phyloP scores from a whole-genome alignment of 2,888 invertebrate genomes.

The Metallyticus violacea region DNA sequence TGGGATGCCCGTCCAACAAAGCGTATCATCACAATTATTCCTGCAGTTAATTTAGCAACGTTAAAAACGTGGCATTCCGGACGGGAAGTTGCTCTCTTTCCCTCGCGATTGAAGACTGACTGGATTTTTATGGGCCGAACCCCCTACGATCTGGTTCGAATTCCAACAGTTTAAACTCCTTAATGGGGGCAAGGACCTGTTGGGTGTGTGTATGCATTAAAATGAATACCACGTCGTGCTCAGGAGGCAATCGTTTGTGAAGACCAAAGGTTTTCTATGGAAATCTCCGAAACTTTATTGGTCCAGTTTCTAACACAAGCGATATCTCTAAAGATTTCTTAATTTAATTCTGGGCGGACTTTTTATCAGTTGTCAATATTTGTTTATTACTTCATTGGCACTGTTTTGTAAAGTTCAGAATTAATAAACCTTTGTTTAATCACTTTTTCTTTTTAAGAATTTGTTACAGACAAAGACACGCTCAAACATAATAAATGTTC shows the following conservation, averaged over 20 bases:
- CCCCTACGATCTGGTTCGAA: too few species aligned
- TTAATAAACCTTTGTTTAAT: too few species aligned
- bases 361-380: too few species aligned
- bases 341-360: too few species aligned
- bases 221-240: not conserved
- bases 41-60: not conserved
- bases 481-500: too few species aligned
- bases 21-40: not conserved
- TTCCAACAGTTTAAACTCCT: not conserved
- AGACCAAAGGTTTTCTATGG: not conserved
- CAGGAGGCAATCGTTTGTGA: not conserved
- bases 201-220: not conserved
- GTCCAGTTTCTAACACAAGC: too few species aligned
- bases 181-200: not conserved
- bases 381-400: too few species aligned
- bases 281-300: too few species aligned
- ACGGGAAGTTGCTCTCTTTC: too few species aligned
- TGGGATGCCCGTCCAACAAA: not conserved
- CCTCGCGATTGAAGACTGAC: not conserved
- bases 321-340: not conserved
- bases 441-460: too few species aligned
- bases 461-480: too few species aligned
- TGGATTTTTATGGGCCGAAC: not conserved
- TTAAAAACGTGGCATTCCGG: not conserved
- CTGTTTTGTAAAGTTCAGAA: too few species aligned